These are phyloP conservation scores for Danio albolineatus DNA, from an alignment of 2,797 vertebrate species.

Conservation along the genomic window DNA sequence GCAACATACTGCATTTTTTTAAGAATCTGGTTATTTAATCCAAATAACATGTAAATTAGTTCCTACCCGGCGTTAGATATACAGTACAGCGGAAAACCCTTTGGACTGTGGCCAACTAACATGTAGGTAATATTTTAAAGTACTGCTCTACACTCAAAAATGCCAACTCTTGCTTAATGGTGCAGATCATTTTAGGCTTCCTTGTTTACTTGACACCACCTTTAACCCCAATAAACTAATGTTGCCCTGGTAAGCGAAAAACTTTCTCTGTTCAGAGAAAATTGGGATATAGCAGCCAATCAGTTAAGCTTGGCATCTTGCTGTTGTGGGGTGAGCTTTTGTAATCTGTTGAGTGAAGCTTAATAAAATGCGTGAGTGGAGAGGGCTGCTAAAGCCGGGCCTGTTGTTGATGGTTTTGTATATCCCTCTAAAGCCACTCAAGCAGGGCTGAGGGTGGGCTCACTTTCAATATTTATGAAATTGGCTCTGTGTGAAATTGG, in stretches of 20 bases:
- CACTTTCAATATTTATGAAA: slow-evolving; percentile 87
- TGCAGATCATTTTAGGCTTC: background rate
- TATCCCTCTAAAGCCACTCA: slow-evolving; percentile 80
- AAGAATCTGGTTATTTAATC: too few species aligned
- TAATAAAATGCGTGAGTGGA: slow-evolving; percentile 74
- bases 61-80: too few species aligned
- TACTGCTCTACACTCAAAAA: background rate
- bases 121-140: background rate
- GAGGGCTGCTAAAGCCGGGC: slow-evolving; percentile 67
- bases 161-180: background rate
- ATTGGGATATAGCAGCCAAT: slow-evolving; percentile 42
- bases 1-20: too few species aligned
- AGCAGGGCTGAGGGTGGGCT: slow-evolving; percentile 79
- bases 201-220: background rate
- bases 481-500: slow-evolving; percentile 86
- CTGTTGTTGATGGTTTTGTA: slow-evolving; percentile 82
- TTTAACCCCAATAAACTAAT: slow-evolving; percentile 30
- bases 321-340: slow-evolving; percentile 62
- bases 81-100: too few species aligned
- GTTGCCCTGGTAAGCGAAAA: slow-evolving; percentile 25
- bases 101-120: background rate
- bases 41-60: too few species aligned
- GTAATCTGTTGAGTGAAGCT: slow-evolving; percentile 55
- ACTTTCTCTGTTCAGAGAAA: slow-evolving; percentile 14
- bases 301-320: slow-evolving; percentile 43